Evolutionary conservation across 2,113 vertebrate genomes (phyloP).

Genomic region (Tachuris rubrigastra): DNA sequence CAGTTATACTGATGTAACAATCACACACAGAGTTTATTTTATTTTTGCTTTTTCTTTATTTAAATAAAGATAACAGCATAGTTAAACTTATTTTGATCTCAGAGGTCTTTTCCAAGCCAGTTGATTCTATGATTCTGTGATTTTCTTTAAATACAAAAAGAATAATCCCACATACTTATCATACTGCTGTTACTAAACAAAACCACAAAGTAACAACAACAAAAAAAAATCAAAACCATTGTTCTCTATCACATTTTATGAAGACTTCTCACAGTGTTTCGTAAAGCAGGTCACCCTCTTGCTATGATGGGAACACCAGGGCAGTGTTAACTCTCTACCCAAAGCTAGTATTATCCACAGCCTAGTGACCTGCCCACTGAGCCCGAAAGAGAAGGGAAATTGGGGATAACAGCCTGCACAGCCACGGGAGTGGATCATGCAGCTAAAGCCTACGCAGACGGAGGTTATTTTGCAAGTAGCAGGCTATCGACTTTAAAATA

Average conservation of each 20-base stretch:
- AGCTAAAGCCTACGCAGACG: fast-evolving
- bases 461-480: not conserved
- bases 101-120: no score
- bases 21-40: not conserved
- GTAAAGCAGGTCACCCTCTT: not conserved
- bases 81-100: not conserved
- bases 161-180: not conserved
- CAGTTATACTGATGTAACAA: not conserved
- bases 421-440: not conserved
- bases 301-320: not conserved
- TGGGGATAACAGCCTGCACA: not conserved
- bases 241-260: not conserved
- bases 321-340: not conserved
- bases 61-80: not conserved
- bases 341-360: not conserved
- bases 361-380: not conserved
- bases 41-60: not conserved
- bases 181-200: not conserved
- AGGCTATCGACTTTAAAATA: not conserved
- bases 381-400: not conserved
- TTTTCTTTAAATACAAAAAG: not conserved
- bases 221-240: not conserved
- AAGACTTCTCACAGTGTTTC: not conserved
- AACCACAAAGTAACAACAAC: not conserved
- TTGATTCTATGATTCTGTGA: no score